Evolutionary conservation across 2,888 invertebrate species (phyloP), one percentile per base, ranked within the genome.

Genomic region (Nymphalis polychloros): DNA sequence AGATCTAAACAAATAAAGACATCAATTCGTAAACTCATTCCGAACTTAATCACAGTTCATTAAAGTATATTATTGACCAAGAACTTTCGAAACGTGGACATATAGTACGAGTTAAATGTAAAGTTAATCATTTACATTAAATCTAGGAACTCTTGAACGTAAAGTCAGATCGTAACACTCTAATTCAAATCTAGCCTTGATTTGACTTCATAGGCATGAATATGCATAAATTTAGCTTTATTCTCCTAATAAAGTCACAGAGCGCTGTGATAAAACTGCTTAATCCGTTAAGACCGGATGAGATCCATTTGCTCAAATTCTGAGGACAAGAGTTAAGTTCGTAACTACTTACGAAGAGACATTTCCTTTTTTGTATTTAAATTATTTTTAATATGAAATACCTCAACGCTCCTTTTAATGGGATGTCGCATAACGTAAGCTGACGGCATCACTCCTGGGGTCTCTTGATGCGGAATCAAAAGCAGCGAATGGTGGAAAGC

Each of bases 401-500:
- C 95, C 94, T 96, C 96, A 61, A 96, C 95, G 78, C 93, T 94
- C 75, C 94, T 94, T 71, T 94, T 95, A 75, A 94, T 93, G 27
- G 96, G 96, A 89, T 96, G 96, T 69, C 95, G 94, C 93, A 96
- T 94, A 71, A 96, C 95, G 85, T 95, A 96, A 52, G 96, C 96
- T 65, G 95, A 94, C 63, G 96, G 96, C 86, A 95, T 94, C 78
- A 94, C 94, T 69, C 96, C 95, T 7, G 96, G 96, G 48, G 95
- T 95, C 89, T 96, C 96, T 88, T 95, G 96, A 79, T 96, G 95
- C 31, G 96, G 97, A 78, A 97, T 96, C 77, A 96, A 92, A 63
- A 97, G 93, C 77, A 98, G 88, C 5, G 96, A 94, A 81, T 97
- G 96, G 85, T 97, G 97, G 77, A 97, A 95, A 2, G 95, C 92